Conservation (phyloP, 37 sponge, comb jelly and placozoan genomes). For the Eunapius fragilis region DNA sequence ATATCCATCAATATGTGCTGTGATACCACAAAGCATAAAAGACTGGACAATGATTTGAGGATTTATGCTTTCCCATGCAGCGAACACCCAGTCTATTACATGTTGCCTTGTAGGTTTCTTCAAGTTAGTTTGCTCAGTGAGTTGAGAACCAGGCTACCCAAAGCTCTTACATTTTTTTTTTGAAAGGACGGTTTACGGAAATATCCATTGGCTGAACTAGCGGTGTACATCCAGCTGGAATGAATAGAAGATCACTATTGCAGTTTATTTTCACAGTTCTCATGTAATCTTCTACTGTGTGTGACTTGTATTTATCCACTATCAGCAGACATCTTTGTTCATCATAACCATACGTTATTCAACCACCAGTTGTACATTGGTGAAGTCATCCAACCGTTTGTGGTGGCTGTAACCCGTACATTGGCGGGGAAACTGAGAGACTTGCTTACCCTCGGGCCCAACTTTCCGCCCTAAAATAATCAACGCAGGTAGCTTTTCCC, state of each 20-base stretch:
- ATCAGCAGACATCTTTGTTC: constrained; percentile 4
- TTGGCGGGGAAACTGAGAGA: constrained; percentile 15
- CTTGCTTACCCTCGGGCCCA: constrained; percentile 14
- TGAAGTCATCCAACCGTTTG: constrained; percentile 30
- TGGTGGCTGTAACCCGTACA: constrained; percentile 14
- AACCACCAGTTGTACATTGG: neutral
- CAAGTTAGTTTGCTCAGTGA: constrained; percentile 9
- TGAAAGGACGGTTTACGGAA: constrained; percentile 22
- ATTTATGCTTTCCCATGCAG: constrained; percentile 16
- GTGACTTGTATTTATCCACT: constrained; percentile 24
- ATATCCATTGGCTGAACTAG: constrained; percentile 47
- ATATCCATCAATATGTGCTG: constrained; percentile 12
- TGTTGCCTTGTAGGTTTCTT: constrained; percentile 32
- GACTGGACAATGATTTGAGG: neutral
- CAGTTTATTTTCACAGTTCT: neutral
- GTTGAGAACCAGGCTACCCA: constrained; percentile 18
- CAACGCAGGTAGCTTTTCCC: constrained; percentile 24
- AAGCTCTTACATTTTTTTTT: neutral
- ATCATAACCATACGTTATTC: too few relatives aligned
- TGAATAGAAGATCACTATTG: constrained; percentile 21
- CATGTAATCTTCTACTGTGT: neutral
- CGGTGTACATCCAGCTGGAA: constrained; percentile 48
- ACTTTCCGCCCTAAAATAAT: constrained; percentile 25
- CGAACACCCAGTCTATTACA: constrained; percentile 22
- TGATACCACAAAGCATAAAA: constrained; percentile 19